These are phyloP conservation scores for Diorhabda carinulata DNA, from an alignment of 1,140 invertebrate species.

Conservation along the genomic window DNA sequence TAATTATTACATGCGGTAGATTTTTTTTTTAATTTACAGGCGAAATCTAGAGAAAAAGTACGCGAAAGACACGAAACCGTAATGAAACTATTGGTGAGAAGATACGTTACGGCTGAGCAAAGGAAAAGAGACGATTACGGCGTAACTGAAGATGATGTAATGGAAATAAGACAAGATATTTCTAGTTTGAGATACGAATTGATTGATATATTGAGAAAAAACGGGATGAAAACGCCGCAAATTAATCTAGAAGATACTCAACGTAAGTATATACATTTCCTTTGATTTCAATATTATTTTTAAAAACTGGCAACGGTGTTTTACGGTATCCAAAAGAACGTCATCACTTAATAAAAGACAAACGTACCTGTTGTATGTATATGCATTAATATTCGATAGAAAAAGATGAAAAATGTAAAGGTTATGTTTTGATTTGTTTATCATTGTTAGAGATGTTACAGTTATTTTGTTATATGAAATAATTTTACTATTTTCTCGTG, in stretches of 20 bases:
- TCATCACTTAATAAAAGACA: no score
- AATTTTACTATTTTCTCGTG: no score
- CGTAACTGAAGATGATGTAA: constrained; percentile 88
- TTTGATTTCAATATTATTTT: no score
- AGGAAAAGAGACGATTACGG: constrained; percentile 68
- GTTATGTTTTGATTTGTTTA: no score
- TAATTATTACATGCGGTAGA: not conserved
- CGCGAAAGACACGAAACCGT: constrained; percentile 52
- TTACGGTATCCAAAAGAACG: no score
- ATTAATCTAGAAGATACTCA: constrained; percentile 29
- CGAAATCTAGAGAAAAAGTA: constrained; percentile 28
- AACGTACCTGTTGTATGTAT: no score
- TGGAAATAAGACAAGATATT: constrained; percentile 88
- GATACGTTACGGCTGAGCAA: constrained; percentile 77
- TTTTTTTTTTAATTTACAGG: constrained; percentile 13
- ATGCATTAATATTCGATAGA: no score
- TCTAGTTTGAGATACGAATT: constrained; percentile 77
- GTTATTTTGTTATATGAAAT: no score
- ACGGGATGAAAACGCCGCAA: constrained; percentile 58
- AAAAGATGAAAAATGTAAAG: no score
- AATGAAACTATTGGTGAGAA: constrained; percentile 79
- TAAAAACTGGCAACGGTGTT: no score
- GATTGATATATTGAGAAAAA: constrained; percentile 74
- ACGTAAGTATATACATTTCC: constrained; percentile 14
- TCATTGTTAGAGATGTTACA: no score